Evolutionary conservation across 1,140 invertebrate species (phyloP).

Genomic region (Spodoptera litura): DNA sequence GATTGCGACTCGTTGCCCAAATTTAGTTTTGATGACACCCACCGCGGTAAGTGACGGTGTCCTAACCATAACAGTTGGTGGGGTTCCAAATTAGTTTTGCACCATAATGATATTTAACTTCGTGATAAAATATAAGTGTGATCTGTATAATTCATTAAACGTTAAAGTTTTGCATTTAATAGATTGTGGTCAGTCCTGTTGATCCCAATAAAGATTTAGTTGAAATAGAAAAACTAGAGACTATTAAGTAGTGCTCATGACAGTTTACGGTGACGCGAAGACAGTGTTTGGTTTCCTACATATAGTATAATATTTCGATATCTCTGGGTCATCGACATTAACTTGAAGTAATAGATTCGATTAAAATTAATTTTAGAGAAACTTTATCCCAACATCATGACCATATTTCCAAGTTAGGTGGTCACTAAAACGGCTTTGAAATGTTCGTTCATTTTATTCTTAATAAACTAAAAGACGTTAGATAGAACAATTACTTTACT

Average conservation of each 20-base stretch:
- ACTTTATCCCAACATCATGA: not conserved
- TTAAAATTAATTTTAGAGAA: too few relatives aligned
- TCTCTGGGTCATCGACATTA: too few relatives aligned
- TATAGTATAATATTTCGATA: too few relatives aligned
- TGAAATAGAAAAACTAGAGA: too few relatives aligned
- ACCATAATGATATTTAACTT: conserved; percentile 14
- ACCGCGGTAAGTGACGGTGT: conserved; percentile 63
- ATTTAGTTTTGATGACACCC: conserved; percentile 77
- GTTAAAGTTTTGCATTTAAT: not conserved
- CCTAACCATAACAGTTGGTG: conserved; percentile 54
- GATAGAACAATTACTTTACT: conserved; percentile 60
- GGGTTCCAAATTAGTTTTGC: conserved; percentile 59
- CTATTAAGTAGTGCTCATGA: too few relatives aligned
- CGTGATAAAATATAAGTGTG: not conserved
- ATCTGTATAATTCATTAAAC: not conserved
- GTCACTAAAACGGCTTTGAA: not conserved
- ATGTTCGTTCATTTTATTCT: not conserved
- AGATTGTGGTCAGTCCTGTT: too few relatives aligned
- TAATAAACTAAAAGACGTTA: conserved; percentile 53
- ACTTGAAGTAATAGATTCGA: too few relatives aligned
- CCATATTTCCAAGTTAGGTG: not conserved
- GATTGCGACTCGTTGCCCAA: conserved; percentile 71
- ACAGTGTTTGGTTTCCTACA: too few relatives aligned
- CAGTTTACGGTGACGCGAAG: too few relatives aligned
- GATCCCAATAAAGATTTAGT: too few relatives aligned